Evolutionary conservation across 2,113 vertebrate genomes (phyloP), one percentile per base, ranked within the genome.

Genomic region (Varanus komodoensis): DNA sequence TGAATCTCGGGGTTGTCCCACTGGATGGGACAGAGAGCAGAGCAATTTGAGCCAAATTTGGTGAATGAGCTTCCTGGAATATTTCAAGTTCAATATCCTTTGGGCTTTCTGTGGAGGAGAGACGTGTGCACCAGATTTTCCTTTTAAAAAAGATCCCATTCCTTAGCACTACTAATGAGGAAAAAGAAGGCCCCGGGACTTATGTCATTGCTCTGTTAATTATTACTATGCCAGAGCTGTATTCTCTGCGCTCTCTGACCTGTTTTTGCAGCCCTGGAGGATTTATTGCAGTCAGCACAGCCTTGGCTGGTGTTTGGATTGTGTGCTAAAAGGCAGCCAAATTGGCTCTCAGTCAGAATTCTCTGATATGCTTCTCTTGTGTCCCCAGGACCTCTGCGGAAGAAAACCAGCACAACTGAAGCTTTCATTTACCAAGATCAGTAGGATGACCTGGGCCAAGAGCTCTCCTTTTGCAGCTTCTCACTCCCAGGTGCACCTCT

Each of bases 281-380:
- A 88, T 80, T 97, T 97, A 97, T 96, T 93, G 94, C 94, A 93
- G 93, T 44, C 93, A 89, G 86, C 8, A 0, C 94, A 96, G 95
- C 97, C 97, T 96, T 97, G 97, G 95, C 93, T 34, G 0, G 44
- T 95, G 89, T 97, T 97, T 96, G 94, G 93, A 96, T 94, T 96
- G 94, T 1, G 0, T 82, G 93, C 90, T 95, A 94, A 93, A 95
- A 93, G 89, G 1, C 87, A 14, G 94, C 93, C 94, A 83, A 80
- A 81, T 92, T 96, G 97, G 96, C 96, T 54, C 11, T 2, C 82
- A 91, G 89, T 94, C 94, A 96, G 94, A 87, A 85, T 89, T 67
- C 64, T 0, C 68, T 2, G 50, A 87, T 87, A 89, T 0, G n/a
- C 88, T 44, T 9, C 1, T 61, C 50, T 87, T 87, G 90, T 9